Evolutionary conservation across 2,888 invertebrate genomes (phyloP).

Genomic region (Nomada ferruginata): DNA sequence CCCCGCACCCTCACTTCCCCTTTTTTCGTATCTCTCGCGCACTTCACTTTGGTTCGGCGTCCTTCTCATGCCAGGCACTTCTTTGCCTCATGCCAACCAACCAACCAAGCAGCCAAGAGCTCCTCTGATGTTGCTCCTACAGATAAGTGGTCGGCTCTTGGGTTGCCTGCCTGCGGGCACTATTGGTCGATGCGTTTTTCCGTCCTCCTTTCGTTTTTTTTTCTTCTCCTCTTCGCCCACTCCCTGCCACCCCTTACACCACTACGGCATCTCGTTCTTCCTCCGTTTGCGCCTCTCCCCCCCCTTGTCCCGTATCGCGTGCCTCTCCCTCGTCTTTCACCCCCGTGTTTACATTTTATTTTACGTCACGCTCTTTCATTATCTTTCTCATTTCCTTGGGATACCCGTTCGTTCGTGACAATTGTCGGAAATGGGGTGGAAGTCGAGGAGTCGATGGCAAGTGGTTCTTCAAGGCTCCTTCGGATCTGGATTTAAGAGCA

Average conservation of each 20-base stretch:
- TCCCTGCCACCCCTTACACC: slow-evolving; percentile 3
- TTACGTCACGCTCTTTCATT: slow-evolving; percentile 77
- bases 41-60: slow-evolving; percentile 79
- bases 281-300: slow-evolving; percentile 44
- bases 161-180: slow-evolving; percentile 80
- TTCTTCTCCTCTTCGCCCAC: slow-evolving; percentile 55
- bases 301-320: slow-evolving; percentile 50
- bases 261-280: slow-evolving; percentile 42
- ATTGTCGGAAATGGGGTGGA: slow-evolving; percentile 73
- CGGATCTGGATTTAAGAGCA: slow-evolving; percentile 62
- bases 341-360: slow-evolving; percentile 79
- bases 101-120: slow-evolving; percentile 78
- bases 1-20: slow-evolving; percentile 62
- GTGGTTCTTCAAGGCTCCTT: slow-evolving; percentile 64
- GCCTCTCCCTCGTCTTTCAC: slow-evolving; percentile 56
- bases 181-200: slow-evolving; percentile 81
- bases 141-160: slow-evolving; percentile 83
- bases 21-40: slow-evolving; percentile 73
- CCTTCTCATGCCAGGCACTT: slow-evolving; percentile 82
- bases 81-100: slow-evolving; percentile 78
- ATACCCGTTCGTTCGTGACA: slow-evolving; percentile 73
- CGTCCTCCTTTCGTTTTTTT: slow-evolving; percentile 71
- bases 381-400: slow-evolving; percentile 76
- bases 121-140: slow-evolving; percentile 82
- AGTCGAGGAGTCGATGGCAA: slow-evolving; percentile 72